Base-by-base conservation (phyloP, 2,113 vertebrate species). In the Catagonus wagneri region DNA sequence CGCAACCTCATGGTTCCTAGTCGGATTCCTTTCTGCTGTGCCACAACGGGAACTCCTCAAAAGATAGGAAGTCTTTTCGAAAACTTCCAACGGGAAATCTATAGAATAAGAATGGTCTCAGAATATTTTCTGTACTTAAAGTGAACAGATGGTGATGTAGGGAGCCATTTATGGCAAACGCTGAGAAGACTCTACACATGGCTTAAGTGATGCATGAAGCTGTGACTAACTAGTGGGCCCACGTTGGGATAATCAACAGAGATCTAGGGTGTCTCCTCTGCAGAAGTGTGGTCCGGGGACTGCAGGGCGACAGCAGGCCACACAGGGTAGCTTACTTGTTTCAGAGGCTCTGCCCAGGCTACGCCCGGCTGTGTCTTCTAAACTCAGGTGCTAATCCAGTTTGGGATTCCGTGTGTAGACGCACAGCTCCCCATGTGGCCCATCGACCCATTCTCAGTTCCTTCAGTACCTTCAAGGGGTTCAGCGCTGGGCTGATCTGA, bases 101-200 rank as follows among this genome's bases (percentile, higher is more conserved):
- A 39, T 66, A 50, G 79, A n/a, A 86, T 27, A 83, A 84, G 44
- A 63, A 91, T 54, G 22, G 50, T n/a, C 60, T 97, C 93, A 66
- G 60, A 95, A 74, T 95, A 83, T 95, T 95, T 96, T 86, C 88
- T 87, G 65, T 85, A 79, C 60, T n/a, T 78, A 93, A 94, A 89
- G n/a, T 34, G 93, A 98, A 79, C 97, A 98, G 96, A 97, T 94
- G 97, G 93, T 54, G 27, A 76, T 84, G 60, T 15, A 68, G 54
- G 56, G 61, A 95, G 97, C 90, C 96, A 87, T 94, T 96, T 97
- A 94, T 95, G 83, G 95, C 95, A 96, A 97, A 96, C 91, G 71
- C 63, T 93, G 96, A 68, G 74, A 93, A 95, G 95, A 95, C 81
- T 97, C 78, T 88, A 83, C 93, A 81, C 76, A 72, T 34, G 80